A percentile compares a stretch with the other conserved stretches of the same genome.
These are phyloP conservation scores for Rosalia funebris DNA, from an alignment of 2,888 invertebrate genomes.

Conservation along the genomic window DNA sequence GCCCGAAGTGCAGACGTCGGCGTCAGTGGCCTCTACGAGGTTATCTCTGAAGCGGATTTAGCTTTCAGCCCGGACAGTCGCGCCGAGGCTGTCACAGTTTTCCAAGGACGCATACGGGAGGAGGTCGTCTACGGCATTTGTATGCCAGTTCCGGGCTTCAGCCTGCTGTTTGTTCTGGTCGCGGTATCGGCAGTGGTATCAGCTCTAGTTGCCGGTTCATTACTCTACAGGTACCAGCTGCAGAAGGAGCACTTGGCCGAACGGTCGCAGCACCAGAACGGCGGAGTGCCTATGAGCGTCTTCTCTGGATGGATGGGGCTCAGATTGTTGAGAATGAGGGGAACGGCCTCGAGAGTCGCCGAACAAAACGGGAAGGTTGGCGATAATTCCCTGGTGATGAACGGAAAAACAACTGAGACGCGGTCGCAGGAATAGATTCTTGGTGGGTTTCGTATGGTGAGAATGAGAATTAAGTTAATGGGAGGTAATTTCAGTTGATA, in stretches of 20 bases:
- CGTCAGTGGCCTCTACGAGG: slow-evolving; percentile 87
- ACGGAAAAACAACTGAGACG: slow-evolving; percentile 35
- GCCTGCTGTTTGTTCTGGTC: slow-evolving; percentile 86
- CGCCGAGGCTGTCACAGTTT: slow-evolving; percentile 85
- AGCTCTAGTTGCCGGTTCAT: slow-evolving; percentile 80
- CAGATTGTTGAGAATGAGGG: slow-evolving; percentile 68
- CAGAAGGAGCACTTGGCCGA: slow-evolving; percentile 74
- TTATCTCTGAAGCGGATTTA: slow-evolving; percentile 90
- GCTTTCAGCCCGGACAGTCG: slow-evolving; percentile 87
- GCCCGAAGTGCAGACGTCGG: slow-evolving; percentile 88
- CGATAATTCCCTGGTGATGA: slow-evolving; percentile 40
- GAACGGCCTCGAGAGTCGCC: slow-evolving; percentile 36
- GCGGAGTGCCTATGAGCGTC: slow-evolving; percentile 69
- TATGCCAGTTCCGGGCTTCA: slow-evolving; percentile 89
- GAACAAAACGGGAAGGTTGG: slow-evolving; percentile 48
- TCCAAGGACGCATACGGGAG: slow-evolving; percentile 87
- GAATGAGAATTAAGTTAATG: not conserved
- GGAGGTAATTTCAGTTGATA: not conserved
- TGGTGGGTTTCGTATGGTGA: not conserved
- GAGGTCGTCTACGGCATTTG: slow-evolving; percentile 93
- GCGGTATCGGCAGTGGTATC: slow-evolving; percentile 89
- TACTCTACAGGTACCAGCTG: slow-evolving; percentile 68
- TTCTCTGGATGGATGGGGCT: slow-evolving; percentile 80
- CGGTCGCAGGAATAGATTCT: slow-evolving; percentile 44
- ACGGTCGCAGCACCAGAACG: slow-evolving; percentile 64